Conservation (phyloP, 2,797 vertebrate genomes). For the Limosa lapponica region DNA sequence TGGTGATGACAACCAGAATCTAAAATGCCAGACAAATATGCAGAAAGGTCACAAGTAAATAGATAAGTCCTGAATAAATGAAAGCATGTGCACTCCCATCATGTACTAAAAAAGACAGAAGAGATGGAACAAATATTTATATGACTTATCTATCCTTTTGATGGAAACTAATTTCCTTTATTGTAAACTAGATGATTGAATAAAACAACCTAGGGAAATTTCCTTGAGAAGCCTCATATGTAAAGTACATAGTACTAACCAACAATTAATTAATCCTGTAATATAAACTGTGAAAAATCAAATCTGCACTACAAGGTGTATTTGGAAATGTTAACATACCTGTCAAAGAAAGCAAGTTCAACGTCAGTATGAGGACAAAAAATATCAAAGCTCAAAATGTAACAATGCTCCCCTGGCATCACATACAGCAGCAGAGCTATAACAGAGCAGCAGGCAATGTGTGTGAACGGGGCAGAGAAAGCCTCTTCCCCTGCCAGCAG, state of each 20-base stretch:
- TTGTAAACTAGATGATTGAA: neutral
- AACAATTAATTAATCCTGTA: neutral
- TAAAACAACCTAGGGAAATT: neutral
- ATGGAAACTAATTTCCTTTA: neutral
- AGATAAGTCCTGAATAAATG: neutral
- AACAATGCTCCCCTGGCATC: neutral
- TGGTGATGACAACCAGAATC: neutral
- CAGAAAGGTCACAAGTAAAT: neutral
- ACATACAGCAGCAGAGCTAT: fast-evolving
- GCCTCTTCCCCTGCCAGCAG: neutral
- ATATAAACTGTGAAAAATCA: neutral
- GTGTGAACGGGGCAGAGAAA: neutral
- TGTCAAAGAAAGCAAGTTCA: neutral
- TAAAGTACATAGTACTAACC: neutral
- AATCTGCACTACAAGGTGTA: neutral
- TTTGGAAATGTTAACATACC: neutral
- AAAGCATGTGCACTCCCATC: neutral
- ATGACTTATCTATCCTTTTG: neutral
- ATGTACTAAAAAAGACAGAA: neutral
- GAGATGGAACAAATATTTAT: neutral
- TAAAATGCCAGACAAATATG: neutral
- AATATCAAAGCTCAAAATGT: neutral
- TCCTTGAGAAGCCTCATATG: neutral
- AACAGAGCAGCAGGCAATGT: neutral
- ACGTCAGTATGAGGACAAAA: neutral